phyloP scores from a whole-genome alignment of 2,888 invertebrate species.

The Liodrosophila aerea region DNA sequence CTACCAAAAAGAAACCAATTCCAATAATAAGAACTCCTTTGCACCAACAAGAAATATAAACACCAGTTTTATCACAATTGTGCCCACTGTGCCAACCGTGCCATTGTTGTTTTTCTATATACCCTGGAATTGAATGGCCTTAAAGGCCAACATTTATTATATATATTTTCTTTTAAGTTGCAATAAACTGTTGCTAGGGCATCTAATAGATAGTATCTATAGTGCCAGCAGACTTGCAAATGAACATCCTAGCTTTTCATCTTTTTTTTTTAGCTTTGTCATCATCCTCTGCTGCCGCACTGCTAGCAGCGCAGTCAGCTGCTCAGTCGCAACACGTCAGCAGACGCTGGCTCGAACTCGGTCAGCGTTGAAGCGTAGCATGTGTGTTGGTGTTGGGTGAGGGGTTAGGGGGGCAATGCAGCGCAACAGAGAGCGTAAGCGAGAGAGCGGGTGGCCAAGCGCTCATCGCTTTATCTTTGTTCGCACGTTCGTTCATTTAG shows the following conservation, averaged over 20 bases:
- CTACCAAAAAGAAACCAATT: no score
- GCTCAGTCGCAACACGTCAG: constrained; percentile 49
- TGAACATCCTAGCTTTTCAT: neutral
- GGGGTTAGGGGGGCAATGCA: neutral
- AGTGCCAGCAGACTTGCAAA: neutral
- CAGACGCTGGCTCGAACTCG: constrained; percentile 48
- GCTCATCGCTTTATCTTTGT: constrained; percentile 59
- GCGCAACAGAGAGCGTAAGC: no score
- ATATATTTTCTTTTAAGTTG: neutral
- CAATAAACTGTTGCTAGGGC: neutral
- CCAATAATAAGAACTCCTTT: no score
- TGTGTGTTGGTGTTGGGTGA: constrained; percentile 3
- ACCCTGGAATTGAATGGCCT: no score
- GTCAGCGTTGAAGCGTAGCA: constrained; percentile 49
- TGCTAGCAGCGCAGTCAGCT: constrained; percentile 25
- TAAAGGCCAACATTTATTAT: neutral
- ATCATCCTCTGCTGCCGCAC: constrained; percentile 30
- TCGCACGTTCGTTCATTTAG: constrained; percentile 53
- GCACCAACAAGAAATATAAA: no score
- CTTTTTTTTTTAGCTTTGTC: constrained; percentile 38
- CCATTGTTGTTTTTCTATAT: no score
- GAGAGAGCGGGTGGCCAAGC: constrained; percentile 24
- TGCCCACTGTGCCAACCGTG: no score
- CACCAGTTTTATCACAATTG: no score
- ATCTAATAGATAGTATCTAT: no score